Conservation (phyloP, 2,797 vertebrate species). For the Onychomys torridus region DNA sequence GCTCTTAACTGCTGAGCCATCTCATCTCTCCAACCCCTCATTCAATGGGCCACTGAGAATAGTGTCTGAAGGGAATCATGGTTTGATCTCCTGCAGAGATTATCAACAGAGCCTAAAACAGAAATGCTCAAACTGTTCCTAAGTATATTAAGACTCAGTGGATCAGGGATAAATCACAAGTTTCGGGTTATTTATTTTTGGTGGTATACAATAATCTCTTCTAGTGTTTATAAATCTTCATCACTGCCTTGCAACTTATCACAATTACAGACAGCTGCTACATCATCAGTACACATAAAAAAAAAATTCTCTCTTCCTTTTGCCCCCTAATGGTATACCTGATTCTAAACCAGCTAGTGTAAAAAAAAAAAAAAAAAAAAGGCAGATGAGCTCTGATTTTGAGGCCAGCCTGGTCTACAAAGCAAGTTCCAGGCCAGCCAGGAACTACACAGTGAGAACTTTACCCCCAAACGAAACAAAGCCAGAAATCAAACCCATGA, state of each 20-base stretch:
- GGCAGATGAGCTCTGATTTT: neutral
- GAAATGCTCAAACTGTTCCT: conserved; percentile 31
- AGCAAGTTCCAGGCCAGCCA: neutral
- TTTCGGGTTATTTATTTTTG: conserved; percentile 5
- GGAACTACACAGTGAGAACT: neutral
- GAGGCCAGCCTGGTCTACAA: neutral
- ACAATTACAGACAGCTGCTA: neutral
- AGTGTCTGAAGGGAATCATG: neutral
- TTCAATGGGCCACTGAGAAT: neutral
- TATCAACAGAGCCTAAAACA: neutral
- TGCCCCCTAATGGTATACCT: neutral
- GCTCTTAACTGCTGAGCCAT: too few species aligned
- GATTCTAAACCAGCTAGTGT: neutral
- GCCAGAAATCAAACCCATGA: neutral
- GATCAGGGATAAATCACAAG: neutral
- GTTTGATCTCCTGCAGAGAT: neutral
- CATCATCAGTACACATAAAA: neutral
- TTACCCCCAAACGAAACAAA: neutral
- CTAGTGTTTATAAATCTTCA: conserved; percentile 11
- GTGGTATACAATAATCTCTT: neutral
- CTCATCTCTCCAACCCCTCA: neutral
- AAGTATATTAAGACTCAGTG: neutral
- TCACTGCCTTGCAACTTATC: neutral
- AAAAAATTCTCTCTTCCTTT: neutral
- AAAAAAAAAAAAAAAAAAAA: neutral